These are phyloP conservation scores for Phaetusa simplex DNA, from an alignment of 2,113 vertebrate genomes.

Conservation along the genomic window DNA sequence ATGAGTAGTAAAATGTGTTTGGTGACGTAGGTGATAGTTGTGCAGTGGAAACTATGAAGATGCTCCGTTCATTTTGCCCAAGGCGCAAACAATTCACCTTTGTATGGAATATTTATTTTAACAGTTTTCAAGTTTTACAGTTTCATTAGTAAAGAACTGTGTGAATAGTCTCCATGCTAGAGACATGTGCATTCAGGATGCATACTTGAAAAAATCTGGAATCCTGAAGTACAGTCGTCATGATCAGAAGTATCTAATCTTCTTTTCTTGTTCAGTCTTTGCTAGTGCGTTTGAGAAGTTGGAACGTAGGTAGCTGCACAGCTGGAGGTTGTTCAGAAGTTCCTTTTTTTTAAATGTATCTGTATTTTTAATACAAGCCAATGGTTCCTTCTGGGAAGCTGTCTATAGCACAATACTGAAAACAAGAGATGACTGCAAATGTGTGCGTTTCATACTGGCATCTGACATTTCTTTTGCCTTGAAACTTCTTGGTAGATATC, in stretches of 20 bases:
- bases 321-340: not conserved
- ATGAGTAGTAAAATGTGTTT: not conserved
- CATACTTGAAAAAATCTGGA: not conserved
- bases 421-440: not conserved
- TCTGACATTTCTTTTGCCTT: slow-evolving; percentile 25
- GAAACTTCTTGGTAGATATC: not conserved
- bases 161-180: not conserved
- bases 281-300: not conserved
- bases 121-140: not conserved
- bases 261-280: not conserved
- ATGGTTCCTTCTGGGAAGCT: not conserved
- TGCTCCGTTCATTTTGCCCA: not conserved
- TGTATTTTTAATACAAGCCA: slow-evolving; percentile 28
- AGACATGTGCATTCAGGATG: not conserved
- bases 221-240: not conserved
- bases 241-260: not conserved
- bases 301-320: not conserved
- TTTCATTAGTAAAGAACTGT: not conserved
- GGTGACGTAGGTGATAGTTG: not conserved
- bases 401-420: slow-evolving; percentile 58
- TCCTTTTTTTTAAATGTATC: not conserved
- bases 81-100: not conserved
- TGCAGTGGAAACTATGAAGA: not conserved
- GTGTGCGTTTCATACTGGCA: not conserved
- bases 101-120: slow-evolving; percentile 16